phyloP scores from a whole-genome alignment of 2,113 vertebrate species.

The Neodontobutis hainanensis region DNA sequence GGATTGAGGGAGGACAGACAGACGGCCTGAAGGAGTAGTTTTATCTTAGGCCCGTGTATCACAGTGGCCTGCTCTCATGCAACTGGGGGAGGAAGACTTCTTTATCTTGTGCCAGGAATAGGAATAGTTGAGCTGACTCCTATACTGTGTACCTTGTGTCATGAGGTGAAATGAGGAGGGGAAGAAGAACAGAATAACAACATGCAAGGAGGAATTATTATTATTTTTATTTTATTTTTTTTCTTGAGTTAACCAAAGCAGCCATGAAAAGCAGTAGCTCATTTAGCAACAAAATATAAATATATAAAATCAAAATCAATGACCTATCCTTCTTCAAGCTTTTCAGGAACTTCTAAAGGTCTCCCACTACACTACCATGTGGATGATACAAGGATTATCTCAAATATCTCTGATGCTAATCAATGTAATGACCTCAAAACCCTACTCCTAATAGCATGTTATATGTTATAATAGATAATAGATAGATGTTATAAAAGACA shows the following conservation, averaged over 20 bases:
- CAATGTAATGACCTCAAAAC: too few relatives aligned
- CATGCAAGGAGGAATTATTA: not conserved
- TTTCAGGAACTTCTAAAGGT: not conserved
- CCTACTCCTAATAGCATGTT: too few relatives aligned
- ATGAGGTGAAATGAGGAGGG: not conserved
- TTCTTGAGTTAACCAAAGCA: not conserved
- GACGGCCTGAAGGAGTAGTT: constrained; percentile 51
- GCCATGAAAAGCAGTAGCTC: not conserved
- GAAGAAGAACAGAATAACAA: not conserved
- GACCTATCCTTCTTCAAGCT: too few relatives aligned
- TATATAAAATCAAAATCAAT: too few relatives aligned
- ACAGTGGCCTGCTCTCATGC: constrained; percentile 47
- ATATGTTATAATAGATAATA: too few relatives aligned
- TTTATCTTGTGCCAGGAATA: constrained; percentile 39
- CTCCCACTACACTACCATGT: not conserved
- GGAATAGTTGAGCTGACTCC: constrained; percentile 36
- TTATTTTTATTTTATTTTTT: too few relatives aligned
- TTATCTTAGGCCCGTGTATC: constrained; percentile 53
- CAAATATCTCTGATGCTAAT: too few relatives aligned
- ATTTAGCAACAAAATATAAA: too few relatives aligned
- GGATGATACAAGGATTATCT: too few relatives aligned
- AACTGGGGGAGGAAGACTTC: constrained; percentile 19
- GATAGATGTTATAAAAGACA: too few relatives aligned
- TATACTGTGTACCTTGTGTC: constrained; percentile 4
- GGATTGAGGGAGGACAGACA: constrained; percentile 46